Base-by-base conservation (phyloP, 2,888 invertebrate genomes). In the Mechanitis messenoides region DNA sequence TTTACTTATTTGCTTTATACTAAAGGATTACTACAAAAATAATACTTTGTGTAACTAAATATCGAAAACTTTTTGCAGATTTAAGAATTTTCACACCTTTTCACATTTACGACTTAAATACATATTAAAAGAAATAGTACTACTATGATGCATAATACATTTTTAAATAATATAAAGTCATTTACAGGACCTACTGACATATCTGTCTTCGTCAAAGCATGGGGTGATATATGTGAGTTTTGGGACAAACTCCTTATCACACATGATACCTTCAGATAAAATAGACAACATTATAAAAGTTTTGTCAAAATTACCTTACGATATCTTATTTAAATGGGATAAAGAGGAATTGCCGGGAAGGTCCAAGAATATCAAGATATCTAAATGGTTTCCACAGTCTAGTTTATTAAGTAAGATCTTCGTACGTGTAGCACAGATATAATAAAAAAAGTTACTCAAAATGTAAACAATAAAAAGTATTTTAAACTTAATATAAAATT, bases 371-470 rank as follows among this genome's bases (percentile, higher is more conserved):
- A 81, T 91, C 0, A 83, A 70, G 58, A 72, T 86, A 47, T 74
- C 73, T 1, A 86, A 86, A 64, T 91, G 91, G 91, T 71, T 90
- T 33, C 88, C 90, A 0, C 91, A 91, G 58, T 77, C 82, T 9
- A 86, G 86, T 70, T 65, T 89, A 11, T 65, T 89, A 2, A 81
- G 86, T 80, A 68, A 77, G 78, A 31, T 45, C 0, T 28, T 20
- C 3, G 11, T 3, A 20, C 20, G 20, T 20, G 20, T 20, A 20
- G 20, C 20, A 20, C 20, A 20, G 20, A 20, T 20, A 20, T 20
- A 20, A 20, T 20, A 20, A 20, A 20, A 20, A 20, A 20, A 20
- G 20, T 20, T 20, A 20, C 20, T 20, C 20, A 20, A 20, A 20
- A 20, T 35, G 20, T 55, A 31, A 35, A 35, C 6, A 5, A 35